Conservation (phyloP, 1,140 invertebrate genomes). For the Thaumetopoea pityocampa region DNA sequence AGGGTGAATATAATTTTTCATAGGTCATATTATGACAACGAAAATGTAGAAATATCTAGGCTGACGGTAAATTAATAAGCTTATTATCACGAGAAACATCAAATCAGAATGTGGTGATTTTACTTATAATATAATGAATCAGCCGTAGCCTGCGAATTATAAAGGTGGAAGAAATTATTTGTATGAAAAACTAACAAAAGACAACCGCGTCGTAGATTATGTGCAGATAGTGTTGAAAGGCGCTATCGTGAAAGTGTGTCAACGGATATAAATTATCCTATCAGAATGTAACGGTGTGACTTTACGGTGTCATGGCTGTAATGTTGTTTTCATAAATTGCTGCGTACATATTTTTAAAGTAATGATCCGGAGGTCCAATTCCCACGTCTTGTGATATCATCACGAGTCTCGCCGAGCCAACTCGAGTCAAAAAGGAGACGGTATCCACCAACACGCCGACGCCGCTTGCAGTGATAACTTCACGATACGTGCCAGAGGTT, state of each 20-base stretch:
- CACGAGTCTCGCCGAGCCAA: too few species aligned
- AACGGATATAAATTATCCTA: slow-evolving; percentile 13
- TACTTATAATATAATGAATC: background rate
- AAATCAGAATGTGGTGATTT: background rate
- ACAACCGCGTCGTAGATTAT: slow-evolving; percentile 5
- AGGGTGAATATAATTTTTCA: too few species aligned
- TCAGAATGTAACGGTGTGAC: slow-evolving; percentile 3
- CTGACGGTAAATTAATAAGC: too few species aligned
- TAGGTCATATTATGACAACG: too few species aligned
- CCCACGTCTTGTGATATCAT: too few species aligned
- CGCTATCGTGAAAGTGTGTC: slow-evolving; percentile 10
- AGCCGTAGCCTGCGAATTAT: background rate
- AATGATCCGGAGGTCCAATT: too few species aligned
- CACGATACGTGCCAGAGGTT: too few species aligned
- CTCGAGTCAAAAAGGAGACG: too few species aligned
- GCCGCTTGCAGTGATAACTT: too few species aligned
- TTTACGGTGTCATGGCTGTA: slow-evolving; percentile 1
- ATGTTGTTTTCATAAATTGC: slow-evolving; percentile 3
- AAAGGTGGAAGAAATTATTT: background rate
- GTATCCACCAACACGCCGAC: too few species aligned
- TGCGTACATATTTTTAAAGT: background rate
- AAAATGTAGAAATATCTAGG: too few species aligned
- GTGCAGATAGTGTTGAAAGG: slow-evolving; percentile 1
- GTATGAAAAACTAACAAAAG: slow-evolving; percentile 6
- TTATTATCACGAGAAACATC: background rate